phyloP scores from a whole-genome alignment of 1,140 invertebrate genomes.

The Halictus rubicundus region DNA sequence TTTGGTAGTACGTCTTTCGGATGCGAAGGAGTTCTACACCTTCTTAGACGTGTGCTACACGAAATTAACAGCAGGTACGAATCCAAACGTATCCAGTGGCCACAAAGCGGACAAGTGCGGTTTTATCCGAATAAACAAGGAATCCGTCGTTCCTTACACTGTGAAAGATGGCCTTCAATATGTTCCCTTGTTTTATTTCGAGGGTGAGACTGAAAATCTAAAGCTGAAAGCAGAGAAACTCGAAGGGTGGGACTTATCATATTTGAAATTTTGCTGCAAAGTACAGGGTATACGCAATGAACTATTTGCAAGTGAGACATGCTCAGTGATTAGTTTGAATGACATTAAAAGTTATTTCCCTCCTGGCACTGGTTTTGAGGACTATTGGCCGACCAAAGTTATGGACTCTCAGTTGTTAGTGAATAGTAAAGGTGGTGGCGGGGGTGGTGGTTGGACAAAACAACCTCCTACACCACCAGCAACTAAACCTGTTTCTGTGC shows the following conservation, averaged over 20 bases:
- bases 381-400: constrained; percentile 94
- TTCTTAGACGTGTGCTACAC: constrained; percentile 94
- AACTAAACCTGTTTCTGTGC: constrained; percentile 57
- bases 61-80: constrained; percentile 85
- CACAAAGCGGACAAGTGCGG: constrained; percentile 90
- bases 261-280: constrained; percentile 96
- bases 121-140: constrained; percentile 96
- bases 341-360: constrained; percentile 96
- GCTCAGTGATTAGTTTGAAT: constrained; percentile 92
- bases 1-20: constrained; percentile 91
- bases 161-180: constrained; percentile 91
- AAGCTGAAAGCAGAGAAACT: constrained; percentile 91
- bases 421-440: constrained; percentile 82
- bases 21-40: constrained; percentile 94
- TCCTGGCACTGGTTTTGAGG: constrained; percentile 92
- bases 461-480: constrained; percentile 79
- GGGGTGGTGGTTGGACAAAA: constrained; percentile 84
- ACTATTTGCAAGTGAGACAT: constrained; percentile 93
- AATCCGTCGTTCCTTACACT: constrained; percentile 96
- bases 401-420: constrained; percentile 88
- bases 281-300: constrained; percentile 95
- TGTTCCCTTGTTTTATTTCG: constrained; percentile 96
- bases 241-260: constrained; percentile 94
- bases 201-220: constrained; percentile 94
- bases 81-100: constrained; percentile 80